Percentiles rank a stretch among this genome's conserved stretches.
Evolutionary conservation across 2,888 invertebrate species (phyloP).

Genomic region (Nasonia oneida): DNA sequence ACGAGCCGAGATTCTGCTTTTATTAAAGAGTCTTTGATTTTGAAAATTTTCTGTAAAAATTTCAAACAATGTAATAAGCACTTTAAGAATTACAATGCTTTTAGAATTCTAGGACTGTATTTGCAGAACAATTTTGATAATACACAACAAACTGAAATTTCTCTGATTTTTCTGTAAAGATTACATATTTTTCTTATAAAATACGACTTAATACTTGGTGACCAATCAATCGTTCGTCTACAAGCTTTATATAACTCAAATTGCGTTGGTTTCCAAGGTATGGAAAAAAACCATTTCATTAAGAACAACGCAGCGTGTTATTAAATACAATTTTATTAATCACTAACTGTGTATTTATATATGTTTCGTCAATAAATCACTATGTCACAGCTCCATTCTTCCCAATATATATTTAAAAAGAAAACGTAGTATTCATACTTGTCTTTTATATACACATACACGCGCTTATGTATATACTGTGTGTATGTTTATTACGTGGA

Average conservation of each 20-base stretch:
- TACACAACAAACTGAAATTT: constrained; percentile 51
- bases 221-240: constrained; percentile 17
- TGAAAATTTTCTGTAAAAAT: constrained; percentile 35
- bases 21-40: neutral
- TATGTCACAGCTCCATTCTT: constrained; percentile 77
- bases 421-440: constrained; percentile 40
- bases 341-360: constrained; percentile 72
- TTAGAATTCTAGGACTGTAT: constrained; percentile 35
- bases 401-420: constrained; percentile 59
- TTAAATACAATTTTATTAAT: constrained; percentile 76
- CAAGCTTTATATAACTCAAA: constrained; percentile 32
- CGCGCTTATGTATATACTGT: neutral
- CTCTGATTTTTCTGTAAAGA: constrained; percentile 40
- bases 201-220: constrained; percentile 29
- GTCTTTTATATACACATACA: constrained; percentile 31
- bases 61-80: constrained; percentile 16
- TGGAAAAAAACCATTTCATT: constrained; percentile 28
- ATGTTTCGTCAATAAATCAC: constrained; percentile 75
- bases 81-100: constrained; percentile 34
- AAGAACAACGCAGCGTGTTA: constrained; percentile 65
- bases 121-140: constrained; percentile 48
- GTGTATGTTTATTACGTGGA: constrained; percentile 57
- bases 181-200: constrained; percentile 49
- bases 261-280: neutral
- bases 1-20: too few species aligned